Conservation (phyloP, 2,113 vertebrate genomes). For the Etheostoma cragini region DNA sequence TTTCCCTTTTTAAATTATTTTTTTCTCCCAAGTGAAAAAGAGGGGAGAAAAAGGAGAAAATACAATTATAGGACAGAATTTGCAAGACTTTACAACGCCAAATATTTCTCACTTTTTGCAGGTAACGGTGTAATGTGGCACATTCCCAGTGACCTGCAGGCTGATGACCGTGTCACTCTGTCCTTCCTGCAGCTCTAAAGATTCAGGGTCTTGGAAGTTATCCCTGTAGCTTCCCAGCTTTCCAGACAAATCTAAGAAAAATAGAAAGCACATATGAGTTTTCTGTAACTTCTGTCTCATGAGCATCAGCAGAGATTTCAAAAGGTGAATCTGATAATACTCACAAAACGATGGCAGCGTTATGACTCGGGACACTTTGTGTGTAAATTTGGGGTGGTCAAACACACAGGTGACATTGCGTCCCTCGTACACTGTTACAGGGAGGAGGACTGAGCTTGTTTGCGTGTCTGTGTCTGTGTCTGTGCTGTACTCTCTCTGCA, state of each 20-base stretch:
- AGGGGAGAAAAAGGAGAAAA: neutral
- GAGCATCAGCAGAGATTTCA: neutral
- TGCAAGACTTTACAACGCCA: neutral
- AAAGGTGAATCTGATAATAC: conserved; percentile 37
- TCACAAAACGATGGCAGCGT: conserved; percentile 77
- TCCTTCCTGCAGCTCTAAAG: conserved; percentile 69
- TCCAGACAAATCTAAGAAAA: conserved; percentile 72
- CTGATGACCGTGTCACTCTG: conserved; percentile 44
- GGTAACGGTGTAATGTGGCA: conserved; percentile 70
- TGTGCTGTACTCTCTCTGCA: conserved; percentile 14
- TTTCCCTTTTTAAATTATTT: neutral
- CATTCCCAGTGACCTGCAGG: conserved; percentile 69
- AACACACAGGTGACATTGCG: conserved; percentile 75
- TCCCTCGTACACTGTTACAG: conserved; percentile 56
- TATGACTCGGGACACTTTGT: conserved; percentile 26
- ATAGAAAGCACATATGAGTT: conserved; percentile 12
- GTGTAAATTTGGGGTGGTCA: conserved; percentile 70
- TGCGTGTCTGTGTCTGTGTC: conserved; percentile 47
- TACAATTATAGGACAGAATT: neutral
- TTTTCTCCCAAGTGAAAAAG: neutral
- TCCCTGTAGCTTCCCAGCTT: conserved; percentile 6
- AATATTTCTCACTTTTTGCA: conserved; percentile 78
- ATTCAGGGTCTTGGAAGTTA: conserved; percentile 16
- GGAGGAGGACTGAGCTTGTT: conserved; percentile 56
- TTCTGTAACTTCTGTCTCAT: conserved; percentile 15